Evolutionary conservation across 2,113 vertebrate genomes (phyloP), one percentile per base, ranked within the genome.

Genomic region (Ageneiosus marmoratus): DNA sequence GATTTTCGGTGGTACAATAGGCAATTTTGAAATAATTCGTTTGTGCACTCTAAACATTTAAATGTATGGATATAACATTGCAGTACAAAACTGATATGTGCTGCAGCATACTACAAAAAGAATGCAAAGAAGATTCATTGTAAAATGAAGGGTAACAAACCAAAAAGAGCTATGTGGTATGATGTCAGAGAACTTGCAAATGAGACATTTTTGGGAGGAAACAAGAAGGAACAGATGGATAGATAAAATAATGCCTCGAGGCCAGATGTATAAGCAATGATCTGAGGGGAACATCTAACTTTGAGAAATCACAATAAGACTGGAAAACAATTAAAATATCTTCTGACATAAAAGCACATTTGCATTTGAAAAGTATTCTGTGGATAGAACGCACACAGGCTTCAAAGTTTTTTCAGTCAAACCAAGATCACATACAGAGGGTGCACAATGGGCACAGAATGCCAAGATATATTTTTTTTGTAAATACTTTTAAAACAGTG

Each of bases 141-240:
- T 37, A 82, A 82, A 63, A 63, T 27, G 34, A 46, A 82, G 13
- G 22, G 46, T n/a, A 53, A 18, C 29, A 37, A 65, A 63, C 55
- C 60, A 75, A 63, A 29, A 48, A 34, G 34, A 63, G 34, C 3
- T 51, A 69, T 72, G 69, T 44, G 51, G 80, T 18, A 56, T 74
- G 53, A 60, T 70, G 41, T 63, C 72, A 82, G 81, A 51, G 58
- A 65, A 53, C 46, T 77, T 65, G 60, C 56, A 82, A 76, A 63
- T 62, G 44, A 82, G 56, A 74, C 55, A 50, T 82, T 65, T 75
- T 24, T 62, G 0, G 20, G 27, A 16, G 15, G 4, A 15, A 13
- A 20, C 46, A 60, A 48, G 41, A 63, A 75, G 37, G 56, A 82
- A 51, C 72, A 82, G 81, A 75, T 53, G 72, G 56, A 53, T 65